Evolutionary conservation across 2,888 invertebrate species (phyloP).

Genomic region (Craniophora ligustri): DNA sequence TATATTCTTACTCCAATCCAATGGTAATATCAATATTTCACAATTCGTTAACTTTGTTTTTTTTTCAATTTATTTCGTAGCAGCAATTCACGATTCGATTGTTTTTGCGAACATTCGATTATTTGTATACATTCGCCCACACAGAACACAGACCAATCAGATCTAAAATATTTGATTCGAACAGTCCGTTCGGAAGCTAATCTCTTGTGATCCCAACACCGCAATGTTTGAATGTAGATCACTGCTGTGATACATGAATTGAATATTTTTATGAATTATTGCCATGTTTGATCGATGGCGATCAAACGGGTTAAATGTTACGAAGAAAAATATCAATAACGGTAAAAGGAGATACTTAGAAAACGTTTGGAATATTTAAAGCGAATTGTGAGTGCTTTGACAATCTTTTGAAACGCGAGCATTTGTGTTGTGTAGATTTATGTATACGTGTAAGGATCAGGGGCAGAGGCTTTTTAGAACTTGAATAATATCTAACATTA

Average conservation of each 20-base stretch:
- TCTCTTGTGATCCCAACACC: conserved; percentile 47
- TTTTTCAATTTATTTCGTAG: conserved; percentile 45
- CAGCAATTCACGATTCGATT: conserved; percentile 32
- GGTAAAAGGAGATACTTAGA: conserved; percentile 21
- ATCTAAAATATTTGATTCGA: conserved; percentile 55
- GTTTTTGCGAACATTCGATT: conserved; percentile 45
- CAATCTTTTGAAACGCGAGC: conserved; percentile 12
- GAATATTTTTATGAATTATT: conserved; percentile 36
- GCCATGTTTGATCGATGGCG: conserved; percentile 26
- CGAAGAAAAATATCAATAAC: conserved; percentile 13
- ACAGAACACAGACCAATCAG: conserved; percentile 36
- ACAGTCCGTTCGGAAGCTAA: conserved; percentile 46
- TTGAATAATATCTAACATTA: not conserved
- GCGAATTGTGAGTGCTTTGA: conserved; percentile 18
- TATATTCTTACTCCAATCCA: conserved; percentile 7
- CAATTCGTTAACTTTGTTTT: conserved; percentile 27
- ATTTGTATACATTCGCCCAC: conserved; percentile 37
- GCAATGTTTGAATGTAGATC: conserved; percentile 27
- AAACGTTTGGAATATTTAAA: conserved; percentile 31
- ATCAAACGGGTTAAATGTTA: conserved; percentile 25
- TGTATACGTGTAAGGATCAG: conserved; percentile 3
- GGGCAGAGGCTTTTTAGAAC: not conserved
- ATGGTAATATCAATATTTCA: conserved; percentile 41
- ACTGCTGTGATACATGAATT: conserved; percentile 17
- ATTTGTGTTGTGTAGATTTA: conserved; percentile 15